phyloP scores from a whole-genome alignment of 2,113 vertebrate species.

The Egretta garzetta region DNA sequence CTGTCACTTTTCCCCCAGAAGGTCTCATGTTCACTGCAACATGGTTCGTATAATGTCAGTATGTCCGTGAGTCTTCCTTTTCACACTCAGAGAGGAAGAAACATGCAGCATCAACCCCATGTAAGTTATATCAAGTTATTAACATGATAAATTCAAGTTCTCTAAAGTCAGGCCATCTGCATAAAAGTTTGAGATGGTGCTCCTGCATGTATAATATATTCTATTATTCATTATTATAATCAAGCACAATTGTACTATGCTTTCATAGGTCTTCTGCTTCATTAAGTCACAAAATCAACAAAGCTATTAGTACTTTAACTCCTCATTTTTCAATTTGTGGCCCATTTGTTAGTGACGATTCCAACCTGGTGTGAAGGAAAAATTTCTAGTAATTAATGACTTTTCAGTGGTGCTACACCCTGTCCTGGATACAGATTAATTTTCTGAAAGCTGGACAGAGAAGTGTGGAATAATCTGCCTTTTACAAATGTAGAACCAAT shows the following conservation, averaged over 20 bases:
- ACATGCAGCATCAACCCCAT: neutral
- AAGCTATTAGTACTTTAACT: neutral
- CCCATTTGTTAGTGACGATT: neutral
- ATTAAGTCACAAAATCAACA: constrained; percentile 16
- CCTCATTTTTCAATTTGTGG: neutral
- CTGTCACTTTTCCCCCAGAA: neutral
- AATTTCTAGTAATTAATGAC: neutral
- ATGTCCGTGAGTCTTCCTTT: neutral
- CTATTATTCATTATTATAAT: neutral
- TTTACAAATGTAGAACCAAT: neutral
- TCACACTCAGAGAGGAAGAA: neutral
- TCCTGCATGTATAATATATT: neutral
- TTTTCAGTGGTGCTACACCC: neutral
- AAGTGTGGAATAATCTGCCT: neutral
- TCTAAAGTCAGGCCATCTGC: neutral
- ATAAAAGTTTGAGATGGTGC: neutral
- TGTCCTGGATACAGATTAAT: neutral
- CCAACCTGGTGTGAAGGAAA: neutral
- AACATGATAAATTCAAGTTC: neutral
- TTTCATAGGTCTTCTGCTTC: neutral
- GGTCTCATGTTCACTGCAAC: neutral
- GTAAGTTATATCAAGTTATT: neutral
- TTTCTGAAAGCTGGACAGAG: neutral
- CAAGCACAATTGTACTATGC: neutral
- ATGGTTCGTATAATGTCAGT: neutral